Conservation (phyloP, 2,113 vertebrate species). For the Hipposideros armiger region DNA sequence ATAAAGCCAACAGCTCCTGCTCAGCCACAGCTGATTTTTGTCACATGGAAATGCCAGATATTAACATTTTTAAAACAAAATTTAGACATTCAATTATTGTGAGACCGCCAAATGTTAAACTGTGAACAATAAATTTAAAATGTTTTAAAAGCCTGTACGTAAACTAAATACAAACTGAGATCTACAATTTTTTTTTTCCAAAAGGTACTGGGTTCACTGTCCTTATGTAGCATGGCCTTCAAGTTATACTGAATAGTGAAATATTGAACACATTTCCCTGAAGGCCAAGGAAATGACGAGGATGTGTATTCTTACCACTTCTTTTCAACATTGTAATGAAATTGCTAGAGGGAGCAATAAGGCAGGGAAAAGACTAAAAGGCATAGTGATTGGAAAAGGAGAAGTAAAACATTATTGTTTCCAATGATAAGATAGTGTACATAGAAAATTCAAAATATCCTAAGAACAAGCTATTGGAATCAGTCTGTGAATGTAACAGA, state of each 20-base stretch:
- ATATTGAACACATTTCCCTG: background rate
- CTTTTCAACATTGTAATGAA: background rate
- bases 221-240: background rate
- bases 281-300: background rate
- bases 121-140: background rate
- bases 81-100: background rate
- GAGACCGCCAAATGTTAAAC: background rate
- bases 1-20: rapidly evolving
- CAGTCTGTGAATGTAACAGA: background rate
- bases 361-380: background rate
- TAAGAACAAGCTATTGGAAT: background rate
- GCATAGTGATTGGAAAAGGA: background rate
- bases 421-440: background rate
- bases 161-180: background rate
- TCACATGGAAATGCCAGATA: background rate
- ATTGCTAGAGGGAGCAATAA: background rate
- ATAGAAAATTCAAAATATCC: background rate
- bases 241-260: background rate
- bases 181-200: background rate
- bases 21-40: background rate
- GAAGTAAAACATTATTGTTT: background rate
- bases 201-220: background rate
- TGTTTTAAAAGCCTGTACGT: background rate
- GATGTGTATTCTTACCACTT: background rate
- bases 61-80: background rate